Evolutionary conservation across 1,140 invertebrate species (phyloP).

Genomic region (Elymnias hypermnestra): DNA sequence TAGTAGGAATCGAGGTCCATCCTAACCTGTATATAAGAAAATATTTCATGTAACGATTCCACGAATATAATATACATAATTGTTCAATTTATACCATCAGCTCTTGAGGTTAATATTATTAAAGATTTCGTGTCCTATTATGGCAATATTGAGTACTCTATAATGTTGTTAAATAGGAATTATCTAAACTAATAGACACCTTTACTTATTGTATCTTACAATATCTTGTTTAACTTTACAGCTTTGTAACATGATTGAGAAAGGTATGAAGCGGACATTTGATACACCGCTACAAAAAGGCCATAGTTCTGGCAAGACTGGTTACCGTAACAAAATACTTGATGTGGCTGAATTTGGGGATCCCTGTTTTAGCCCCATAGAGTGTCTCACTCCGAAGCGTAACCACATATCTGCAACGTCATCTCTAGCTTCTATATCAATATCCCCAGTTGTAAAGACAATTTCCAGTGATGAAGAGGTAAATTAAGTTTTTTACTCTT

Average conservation of each 20-base stretch:
- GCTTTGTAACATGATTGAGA: constrained; percentile 43
- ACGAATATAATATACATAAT: no score
- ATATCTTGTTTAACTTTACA: constrained; percentile 20
- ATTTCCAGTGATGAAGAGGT: constrained; percentile 57
- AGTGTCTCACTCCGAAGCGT: constrained; percentile 43
- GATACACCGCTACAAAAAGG: constrained; percentile 48
- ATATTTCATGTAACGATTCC: no score
- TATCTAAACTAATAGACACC: no score
- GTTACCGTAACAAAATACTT: constrained; percentile 54
- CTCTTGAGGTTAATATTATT: no score
- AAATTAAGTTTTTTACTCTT: no score
- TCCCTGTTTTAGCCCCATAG: constrained; percentile 55
- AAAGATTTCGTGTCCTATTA: no score
- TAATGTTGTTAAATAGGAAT: no score
- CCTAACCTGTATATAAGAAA: no score
- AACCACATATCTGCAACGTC: constrained; percentile 33
- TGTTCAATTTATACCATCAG: no score
- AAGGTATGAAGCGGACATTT: constrained; percentile 63
- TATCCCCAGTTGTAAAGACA: constrained; percentile 50
- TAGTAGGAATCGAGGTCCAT: no score
- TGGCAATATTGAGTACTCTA: no score
- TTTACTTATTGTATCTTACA: no score
- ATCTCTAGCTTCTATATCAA: constrained; percentile 46
- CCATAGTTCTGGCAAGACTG: constrained; percentile 26
- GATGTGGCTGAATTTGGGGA: constrained; percentile 54